A percentile compares a stretch with the other conserved stretches of the same genome.
Conservation (phyloP, 2,113 vertebrate genomes). For the Lathamus discolor region DNA sequence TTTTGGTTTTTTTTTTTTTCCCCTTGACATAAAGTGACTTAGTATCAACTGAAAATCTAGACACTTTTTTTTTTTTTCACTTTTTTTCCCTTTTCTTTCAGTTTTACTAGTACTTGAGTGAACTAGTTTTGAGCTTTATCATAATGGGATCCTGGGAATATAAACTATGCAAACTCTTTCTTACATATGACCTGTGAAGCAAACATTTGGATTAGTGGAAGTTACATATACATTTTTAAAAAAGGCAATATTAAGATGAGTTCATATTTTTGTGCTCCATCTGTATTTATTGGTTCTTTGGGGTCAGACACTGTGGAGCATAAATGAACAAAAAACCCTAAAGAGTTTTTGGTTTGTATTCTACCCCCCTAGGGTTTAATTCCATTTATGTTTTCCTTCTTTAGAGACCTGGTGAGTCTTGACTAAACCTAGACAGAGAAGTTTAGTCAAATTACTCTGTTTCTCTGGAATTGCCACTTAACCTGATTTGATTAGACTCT, state of each 20-base stretch:
- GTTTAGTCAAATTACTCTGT: background rate
- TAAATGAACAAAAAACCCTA: background rate
- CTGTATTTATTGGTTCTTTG: constrained; percentile 21
- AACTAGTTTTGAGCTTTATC: constrained; percentile 1
- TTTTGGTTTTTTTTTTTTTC: constrained; percentile 14
- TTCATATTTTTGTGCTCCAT: constrained; percentile 46
- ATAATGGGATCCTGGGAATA: constrained; percentile 28
- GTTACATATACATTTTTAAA: background rate
- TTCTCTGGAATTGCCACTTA: background rate
- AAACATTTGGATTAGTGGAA: background rate
- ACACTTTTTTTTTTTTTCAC: background rate
- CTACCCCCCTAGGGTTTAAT: background rate
- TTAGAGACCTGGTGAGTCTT: background rate
- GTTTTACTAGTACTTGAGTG: constrained; percentile 17
- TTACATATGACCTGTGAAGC: background rate
- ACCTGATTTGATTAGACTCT: background rate
- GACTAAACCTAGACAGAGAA: background rate
- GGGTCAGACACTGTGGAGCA: background rate
- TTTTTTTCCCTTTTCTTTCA: background rate
- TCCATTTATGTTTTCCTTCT: constrained; percentile 33
- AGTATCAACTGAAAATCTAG: constrained; percentile 14
- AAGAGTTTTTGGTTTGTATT: constrained; percentile 9
- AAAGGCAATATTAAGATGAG: background rate
- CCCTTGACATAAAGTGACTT: constrained; percentile 1
- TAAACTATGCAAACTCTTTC: background rate